Base-by-base conservation (phyloP, 1,140 invertebrate species). In the Diuraphis noxia region DNA sequence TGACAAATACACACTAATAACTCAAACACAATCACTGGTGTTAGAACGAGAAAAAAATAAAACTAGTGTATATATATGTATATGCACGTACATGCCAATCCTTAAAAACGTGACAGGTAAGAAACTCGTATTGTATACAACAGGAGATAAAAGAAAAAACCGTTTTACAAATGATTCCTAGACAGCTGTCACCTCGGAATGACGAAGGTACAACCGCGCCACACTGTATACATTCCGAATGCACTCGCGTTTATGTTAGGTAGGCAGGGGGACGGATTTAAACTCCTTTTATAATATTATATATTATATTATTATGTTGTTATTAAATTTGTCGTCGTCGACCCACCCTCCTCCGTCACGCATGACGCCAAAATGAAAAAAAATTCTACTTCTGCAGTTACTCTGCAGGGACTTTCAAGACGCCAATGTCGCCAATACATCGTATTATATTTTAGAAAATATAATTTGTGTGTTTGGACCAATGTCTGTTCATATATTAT, bases 111-210 rank as follows among this genome's bases (percentile, higher is more conserved):
- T 91, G 89, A 91, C 89, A 91, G 89, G 89, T 91, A 49, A 91
- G 77, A 52, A 91, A 91, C 89, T 81, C 77, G 89, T 49, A 13
- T 89, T 79, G n/a, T 79, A 43, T 84, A 72, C 72, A n/a, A 41
- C 43, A 91, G 13, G 41, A 52, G 85, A 86, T 77, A 77, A 77
- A 90, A 36, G 77, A 46, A 91, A 30, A 91, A 82, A 91, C 41
- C 89, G 77, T 91, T 91, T 91, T 91, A 91, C 89, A 91, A 91
- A 91, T 91, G 89, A 91, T 91, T 91, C 89, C 89, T 91, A 91
- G 89, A 91, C 89, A 91, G 89, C 89, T 91, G 89, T 91, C 89
- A 91, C 89, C 89, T 91, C 89, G 77, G 89, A 81, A 91, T 91
- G 89, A 91, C 89, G 89, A 82, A 91, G 89, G 89, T 91, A 82